Evolutionary conservation across 2,797 vertebrate genomes (phyloP).

Genomic region (Rallus crepitans): DNA sequence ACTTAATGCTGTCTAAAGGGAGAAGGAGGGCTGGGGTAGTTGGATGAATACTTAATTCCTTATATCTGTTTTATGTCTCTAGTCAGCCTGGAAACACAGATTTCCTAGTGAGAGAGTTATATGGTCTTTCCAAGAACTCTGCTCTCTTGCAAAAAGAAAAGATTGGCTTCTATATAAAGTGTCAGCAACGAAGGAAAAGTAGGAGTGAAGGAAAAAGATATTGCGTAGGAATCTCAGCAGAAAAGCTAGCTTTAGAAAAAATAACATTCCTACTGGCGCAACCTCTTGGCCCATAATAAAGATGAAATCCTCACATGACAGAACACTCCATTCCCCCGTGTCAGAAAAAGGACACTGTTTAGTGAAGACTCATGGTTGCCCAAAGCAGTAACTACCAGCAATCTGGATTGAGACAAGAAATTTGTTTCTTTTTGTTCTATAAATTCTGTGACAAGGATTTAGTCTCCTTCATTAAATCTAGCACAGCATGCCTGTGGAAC

Average conservation of each 20-base stretch:
- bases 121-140: constrained; percentile 58
- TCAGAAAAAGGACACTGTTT: neutral
- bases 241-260: neutral
- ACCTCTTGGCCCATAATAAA: constrained; percentile 4
- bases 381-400: neutral
- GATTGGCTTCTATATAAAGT: constrained; percentile 33
- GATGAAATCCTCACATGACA: constrained; percentile 10
- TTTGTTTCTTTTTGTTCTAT: neutral
- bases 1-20: constrained; percentile 5
- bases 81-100: constrained; percentile 37
- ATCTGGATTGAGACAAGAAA: neutral
- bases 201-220: neutral
- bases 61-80: constrained; percentile 62
- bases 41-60: constrained; percentile 55
- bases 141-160: constrained; percentile 26
- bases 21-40: constrained; percentile 15
- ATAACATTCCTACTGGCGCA: neutral
- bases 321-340: neutral
- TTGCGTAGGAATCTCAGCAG: neutral
- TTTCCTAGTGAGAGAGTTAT: constrained; percentile 50
- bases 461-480: neutral
- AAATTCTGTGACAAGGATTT: neutral
- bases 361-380: neutral
- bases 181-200: neutral
- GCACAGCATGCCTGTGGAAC: neutral